Percentiles rank a stretch among this genome's conserved stretches.
These are phyloP conservation scores for Parapristionchus giblindavisi DNA, from an alignment of 2,888 invertebrate species.

Conservation along the genomic window DNA sequence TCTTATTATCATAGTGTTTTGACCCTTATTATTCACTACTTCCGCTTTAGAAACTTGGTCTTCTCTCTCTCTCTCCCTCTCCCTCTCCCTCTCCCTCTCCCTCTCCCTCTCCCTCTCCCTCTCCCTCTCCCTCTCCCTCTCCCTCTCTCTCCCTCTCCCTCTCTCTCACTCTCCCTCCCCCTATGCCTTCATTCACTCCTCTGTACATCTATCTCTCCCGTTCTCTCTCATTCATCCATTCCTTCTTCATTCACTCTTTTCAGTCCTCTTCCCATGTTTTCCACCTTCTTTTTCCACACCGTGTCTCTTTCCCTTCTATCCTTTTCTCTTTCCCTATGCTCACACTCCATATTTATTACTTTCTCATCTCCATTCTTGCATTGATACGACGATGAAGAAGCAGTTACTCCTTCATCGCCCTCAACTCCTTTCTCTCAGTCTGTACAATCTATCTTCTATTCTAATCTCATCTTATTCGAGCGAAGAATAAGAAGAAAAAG, in stretches of 20 bases:
- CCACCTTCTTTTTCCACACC: constrained; percentile 15
- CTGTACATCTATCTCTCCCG: neutral
- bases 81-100: neutral
- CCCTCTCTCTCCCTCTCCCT: constrained; percentile 25
- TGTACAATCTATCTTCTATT: neutral
- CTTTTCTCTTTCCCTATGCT: constrained; percentile 7
- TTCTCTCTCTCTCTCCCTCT: neutral
- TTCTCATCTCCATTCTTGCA: constrained; percentile 28
- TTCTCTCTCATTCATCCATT: neutral
- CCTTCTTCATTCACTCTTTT: neutral
- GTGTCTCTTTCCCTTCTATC: constrained; percentile 23
- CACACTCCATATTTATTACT: neutral
- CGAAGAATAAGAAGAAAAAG: too few relatives aligned
- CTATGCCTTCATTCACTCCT: neutral
- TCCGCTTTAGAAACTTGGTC: too few relatives aligned
- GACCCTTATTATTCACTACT: too few relatives aligned
- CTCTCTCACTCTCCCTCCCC: neutral
- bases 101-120: constrained; percentile 1
- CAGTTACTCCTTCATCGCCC: neutral
- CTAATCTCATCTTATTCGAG: too few relatives aligned
- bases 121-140: neutral
- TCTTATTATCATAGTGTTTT: too few relatives aligned
- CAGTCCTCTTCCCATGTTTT: constrained; percentile 1
- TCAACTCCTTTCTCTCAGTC: neutral
- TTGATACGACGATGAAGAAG: too few relatives aligned